A percentile compares a stretch with the other conserved stretches of the same genome.
Conservation (phyloP, 2,888 invertebrate species). For the Gastrophysa polygoni region DNA sequence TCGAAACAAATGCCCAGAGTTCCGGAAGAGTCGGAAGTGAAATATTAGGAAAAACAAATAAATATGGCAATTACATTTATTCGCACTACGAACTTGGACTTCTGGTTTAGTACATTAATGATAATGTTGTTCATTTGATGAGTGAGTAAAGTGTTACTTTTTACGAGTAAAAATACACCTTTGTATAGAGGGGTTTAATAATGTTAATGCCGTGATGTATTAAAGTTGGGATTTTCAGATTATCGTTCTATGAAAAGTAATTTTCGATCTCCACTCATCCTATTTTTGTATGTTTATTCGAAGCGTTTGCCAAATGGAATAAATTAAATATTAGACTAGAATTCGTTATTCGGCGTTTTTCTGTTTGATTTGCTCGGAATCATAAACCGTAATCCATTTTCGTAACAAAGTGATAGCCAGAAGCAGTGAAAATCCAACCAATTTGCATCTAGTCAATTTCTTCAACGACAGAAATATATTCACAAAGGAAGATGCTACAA, state of each 20-base stretch:
- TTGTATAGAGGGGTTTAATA: too few species aligned
- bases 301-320: too few species aligned
- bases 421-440: neutral
- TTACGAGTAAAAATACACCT: too few species aligned
- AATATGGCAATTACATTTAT: constrained; percentile 4
- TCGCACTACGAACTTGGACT: neutral
- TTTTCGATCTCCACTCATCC: too few species aligned
- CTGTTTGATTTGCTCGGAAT: neutral
- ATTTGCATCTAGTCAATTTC: neutral
- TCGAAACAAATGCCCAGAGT: constrained; percentile 7
- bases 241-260: too few species aligned
- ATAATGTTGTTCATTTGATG: too few species aligned
- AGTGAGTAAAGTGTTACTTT: too few species aligned
- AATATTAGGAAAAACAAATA: constrained; percentile 4
- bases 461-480: neutral
- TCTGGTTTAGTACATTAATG: too few species aligned
- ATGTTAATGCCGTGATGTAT: too few species aligned
- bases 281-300: too few species aligned
- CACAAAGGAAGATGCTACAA: neutral
- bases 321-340: too few species aligned
- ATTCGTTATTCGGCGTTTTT: neutral
- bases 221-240: too few species aligned
- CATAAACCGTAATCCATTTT: neutral
- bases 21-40: neutral
- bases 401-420: neutral